A percentile compares a stretch with the other conserved stretches of the same genome.
phyloP scores from a whole-genome alignment of 2,113 vertebrate species.

The Bambusicola thoracicus region DNA sequence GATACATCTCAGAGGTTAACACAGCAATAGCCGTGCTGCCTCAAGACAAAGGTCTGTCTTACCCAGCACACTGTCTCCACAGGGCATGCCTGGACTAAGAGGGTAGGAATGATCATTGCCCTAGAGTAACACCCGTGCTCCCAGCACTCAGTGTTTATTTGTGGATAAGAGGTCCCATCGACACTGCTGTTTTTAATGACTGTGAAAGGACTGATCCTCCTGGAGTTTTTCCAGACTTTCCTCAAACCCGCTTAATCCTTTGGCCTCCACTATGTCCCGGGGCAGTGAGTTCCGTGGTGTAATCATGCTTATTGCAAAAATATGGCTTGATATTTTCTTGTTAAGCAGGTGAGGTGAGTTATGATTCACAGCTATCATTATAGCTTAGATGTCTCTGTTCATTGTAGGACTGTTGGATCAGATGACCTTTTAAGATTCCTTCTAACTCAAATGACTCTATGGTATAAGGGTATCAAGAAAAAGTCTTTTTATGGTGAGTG shows the following conservation, averaged over 20 bases:
- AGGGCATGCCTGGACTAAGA: background rate
- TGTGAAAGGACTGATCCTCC: accelerated
- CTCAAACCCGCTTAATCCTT: background rate
- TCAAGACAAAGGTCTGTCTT: background rate
- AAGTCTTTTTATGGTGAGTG: no score
- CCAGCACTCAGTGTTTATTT: background rate
- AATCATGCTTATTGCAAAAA: background rate
- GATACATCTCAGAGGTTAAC: background rate
- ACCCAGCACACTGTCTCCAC: background rate
- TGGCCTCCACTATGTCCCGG: background rate
- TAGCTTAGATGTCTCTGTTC: no score
- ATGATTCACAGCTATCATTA: background rate
- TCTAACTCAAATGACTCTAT: no score
- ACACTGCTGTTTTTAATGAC: background rate
- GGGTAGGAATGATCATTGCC: background rate
- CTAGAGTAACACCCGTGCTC: background rate
- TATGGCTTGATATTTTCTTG: background rate
- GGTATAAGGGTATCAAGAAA: no score
- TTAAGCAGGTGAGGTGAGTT: background rate
- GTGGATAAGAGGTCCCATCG: background rate
- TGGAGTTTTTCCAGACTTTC: background rate
- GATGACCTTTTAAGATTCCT: no score
- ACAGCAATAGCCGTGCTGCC: background rate
- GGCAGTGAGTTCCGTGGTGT: background rate
- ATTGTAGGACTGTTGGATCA: no score